Conservation (phyloP, 2,888 invertebrate genomes). For the Chironomus tentans region DNA sequence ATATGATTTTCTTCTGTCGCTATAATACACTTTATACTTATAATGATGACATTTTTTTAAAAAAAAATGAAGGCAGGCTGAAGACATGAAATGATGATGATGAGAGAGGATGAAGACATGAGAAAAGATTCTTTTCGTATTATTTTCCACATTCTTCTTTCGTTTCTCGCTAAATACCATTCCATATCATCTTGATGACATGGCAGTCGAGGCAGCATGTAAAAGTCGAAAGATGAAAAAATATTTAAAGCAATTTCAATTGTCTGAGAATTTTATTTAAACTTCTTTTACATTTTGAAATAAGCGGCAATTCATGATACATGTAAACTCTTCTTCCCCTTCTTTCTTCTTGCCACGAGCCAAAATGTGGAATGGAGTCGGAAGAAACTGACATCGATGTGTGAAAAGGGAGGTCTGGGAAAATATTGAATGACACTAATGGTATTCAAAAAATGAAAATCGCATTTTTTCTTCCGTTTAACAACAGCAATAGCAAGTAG, state of each 20-base stretch:
- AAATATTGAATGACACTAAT: constrained; percentile 23
- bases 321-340: too few relatives aligned
- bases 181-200: not conserved
- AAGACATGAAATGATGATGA: not conserved
- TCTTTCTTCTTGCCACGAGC: too few relatives aligned
- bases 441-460: constrained; percentile 23
- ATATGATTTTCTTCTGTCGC: too few relatives aligned
- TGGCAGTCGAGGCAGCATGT: not conserved
- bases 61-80: too few relatives aligned
- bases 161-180: not conserved
- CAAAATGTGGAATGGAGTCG: not conserved
- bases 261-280: constrained; percentile 7
- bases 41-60: too few relatives aligned
- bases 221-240: not conserved
- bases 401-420: not conserved
- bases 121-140: not conserved
- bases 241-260: constrained; percentile 18
- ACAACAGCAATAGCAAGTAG: not conserved
- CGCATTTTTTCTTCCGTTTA: not conserved
- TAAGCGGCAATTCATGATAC: too few relatives aligned
- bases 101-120: not conserved
- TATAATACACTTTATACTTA: too few relatives aligned
- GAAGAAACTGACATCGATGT: not conserved
- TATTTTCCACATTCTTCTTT: not conserved
- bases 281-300: too few relatives aligned